Evolutionary conservation across 2,888 invertebrate genomes (phyloP).

Genomic region (Yponomeuta sedellus): DNA sequence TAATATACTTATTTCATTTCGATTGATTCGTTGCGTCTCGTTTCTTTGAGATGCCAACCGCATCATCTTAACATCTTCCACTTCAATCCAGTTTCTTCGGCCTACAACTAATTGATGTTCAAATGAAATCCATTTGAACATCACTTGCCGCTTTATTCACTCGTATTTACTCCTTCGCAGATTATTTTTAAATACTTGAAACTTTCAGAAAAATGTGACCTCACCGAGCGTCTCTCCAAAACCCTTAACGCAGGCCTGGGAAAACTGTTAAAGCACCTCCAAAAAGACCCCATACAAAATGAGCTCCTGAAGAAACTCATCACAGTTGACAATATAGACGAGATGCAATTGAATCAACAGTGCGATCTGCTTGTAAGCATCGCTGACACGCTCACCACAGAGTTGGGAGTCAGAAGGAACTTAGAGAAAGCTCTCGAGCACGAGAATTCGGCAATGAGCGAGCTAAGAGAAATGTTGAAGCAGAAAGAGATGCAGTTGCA

Average conservation of each 20-base stretch:
- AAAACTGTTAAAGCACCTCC: slow-evolving; percentile 30
- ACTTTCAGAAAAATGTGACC: slow-evolving; percentile 29
- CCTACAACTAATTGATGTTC: too few relatives aligned
- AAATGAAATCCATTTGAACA: too few relatives aligned
- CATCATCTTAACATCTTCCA: too few relatives aligned
- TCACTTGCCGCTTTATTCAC: too few relatives aligned
- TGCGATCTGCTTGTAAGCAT: slow-evolving; percentile 34
- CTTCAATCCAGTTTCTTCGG: too few relatives aligned
- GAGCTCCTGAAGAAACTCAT: slow-evolving; percentile 30
- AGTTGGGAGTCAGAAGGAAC: slow-evolving; percentile 31
- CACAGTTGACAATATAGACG: slow-evolving; percentile 5
- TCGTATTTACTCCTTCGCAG: too few relatives aligned
- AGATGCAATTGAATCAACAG: slow-evolving; percentile 24
- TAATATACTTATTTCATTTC: too few relatives aligned
- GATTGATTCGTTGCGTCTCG: too few relatives aligned
- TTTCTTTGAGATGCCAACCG: too few relatives aligned
- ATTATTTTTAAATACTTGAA: neutral
- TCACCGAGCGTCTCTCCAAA: slow-evolving; percentile 25
- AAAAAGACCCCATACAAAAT: slow-evolving; percentile 27
- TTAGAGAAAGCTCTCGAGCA: slow-evolving; percentile 33
- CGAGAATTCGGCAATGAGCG: slow-evolving; percentile 28
- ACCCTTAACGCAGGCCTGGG: slow-evolving; percentile 30
- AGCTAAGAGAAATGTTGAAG: slow-evolving; percentile 32
- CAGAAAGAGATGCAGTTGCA: slow-evolving; percentile 35
- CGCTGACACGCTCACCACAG: slow-evolving; percentile 31